phyloP scores from a whole-genome alignment of 2,888 invertebrate genomes.

The Volucella zonaria region DNA sequence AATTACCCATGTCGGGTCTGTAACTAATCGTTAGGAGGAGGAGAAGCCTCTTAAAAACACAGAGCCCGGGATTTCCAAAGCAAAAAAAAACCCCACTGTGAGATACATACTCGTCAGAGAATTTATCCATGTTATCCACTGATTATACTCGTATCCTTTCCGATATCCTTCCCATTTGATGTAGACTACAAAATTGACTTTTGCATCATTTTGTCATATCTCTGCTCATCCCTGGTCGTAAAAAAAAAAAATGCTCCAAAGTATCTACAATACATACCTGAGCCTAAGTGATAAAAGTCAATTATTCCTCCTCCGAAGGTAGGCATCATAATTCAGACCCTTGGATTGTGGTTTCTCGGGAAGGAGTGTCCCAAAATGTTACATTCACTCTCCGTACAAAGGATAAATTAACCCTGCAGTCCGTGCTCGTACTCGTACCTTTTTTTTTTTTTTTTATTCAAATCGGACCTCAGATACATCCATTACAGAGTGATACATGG shows the following conservation, averaged over 20 bases:
- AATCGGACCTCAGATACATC: slow-evolving; percentile 37
- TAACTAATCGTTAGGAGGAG: too few species aligned
- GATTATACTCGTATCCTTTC: too few species aligned
- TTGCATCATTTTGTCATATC: too few species aligned
- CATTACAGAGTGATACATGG: slow-evolving; percentile 25
- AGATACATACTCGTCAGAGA: background rate
- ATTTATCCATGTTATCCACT: too few species aligned
- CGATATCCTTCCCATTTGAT: too few species aligned
- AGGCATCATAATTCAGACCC: slow-evolving; percentile 42
- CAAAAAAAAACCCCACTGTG: background rate
- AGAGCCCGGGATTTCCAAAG: slow-evolving; percentile 2
- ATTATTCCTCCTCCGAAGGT: slow-evolving; percentile 26
- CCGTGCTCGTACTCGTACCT: background rate
- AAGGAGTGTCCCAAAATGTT: slow-evolving; percentile 18
- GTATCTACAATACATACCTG: background rate
- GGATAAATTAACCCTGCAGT: slow-evolving; percentile 23
- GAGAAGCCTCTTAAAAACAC: background rate
- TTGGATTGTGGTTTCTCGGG: slow-evolving; percentile 18
- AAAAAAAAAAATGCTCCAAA: slow-evolving; percentile 34
- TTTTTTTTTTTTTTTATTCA: slow-evolving; percentile 15
- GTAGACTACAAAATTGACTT: too few species aligned
- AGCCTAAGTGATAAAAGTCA: slow-evolving; percentile 59
- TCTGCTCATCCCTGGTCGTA: background rate
- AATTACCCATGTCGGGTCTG: too few species aligned
- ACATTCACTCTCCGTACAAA: slow-evolving; percentile 11